Base-by-base conservation (phyloP, 1,140 invertebrate genomes). In the Bombus difficillimus region DNA sequence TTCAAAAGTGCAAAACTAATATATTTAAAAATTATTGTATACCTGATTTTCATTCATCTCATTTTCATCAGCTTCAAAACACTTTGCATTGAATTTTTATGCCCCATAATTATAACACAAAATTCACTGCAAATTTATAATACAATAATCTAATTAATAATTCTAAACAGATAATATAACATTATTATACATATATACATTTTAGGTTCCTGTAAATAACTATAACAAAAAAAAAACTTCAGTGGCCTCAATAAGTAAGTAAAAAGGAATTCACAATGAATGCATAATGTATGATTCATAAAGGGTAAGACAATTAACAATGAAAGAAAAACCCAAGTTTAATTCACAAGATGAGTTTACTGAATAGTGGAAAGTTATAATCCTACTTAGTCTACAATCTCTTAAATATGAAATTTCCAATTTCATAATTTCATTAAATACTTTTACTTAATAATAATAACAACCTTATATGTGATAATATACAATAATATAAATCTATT, bases 241-340 rank as follows among this genome's bases (percentile, higher is more conserved):
- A 62, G 71, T 81, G 71, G 80, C 80, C 80, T 82, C 80, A 82
- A 82, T 82, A 82, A 82, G 34, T 62, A 43, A 62, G 22, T 28
- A 34, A 43, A 22, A 43, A 43, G 37, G 43, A 62, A 12, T 28
- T 34, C 9, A 32, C 10, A 69, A n/a, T 37, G 22, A 74, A 25
- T 28, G 2, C 9, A 43, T 22, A 22, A 74, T 41, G 9, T 13
- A 62, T 28, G 32, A 81, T 32, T 41, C 12, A 12, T 72, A 22
- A 34, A 59, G 15, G 18, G 6, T 13, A 73, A 13, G 1, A 43
- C 12, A 73, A 41, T 71, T n/a, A 73, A 41, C 41, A n/a, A 39
- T 62, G 9, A 41, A 64, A 39, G 15, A 47, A 77, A 37, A 47
- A 37, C 9, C 6, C 39, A 73, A 73, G 32, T 53, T 53, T n/a